Conservation (phyloP, 2,797 vertebrate genomes). For the Eremophila alpestris region DNA sequence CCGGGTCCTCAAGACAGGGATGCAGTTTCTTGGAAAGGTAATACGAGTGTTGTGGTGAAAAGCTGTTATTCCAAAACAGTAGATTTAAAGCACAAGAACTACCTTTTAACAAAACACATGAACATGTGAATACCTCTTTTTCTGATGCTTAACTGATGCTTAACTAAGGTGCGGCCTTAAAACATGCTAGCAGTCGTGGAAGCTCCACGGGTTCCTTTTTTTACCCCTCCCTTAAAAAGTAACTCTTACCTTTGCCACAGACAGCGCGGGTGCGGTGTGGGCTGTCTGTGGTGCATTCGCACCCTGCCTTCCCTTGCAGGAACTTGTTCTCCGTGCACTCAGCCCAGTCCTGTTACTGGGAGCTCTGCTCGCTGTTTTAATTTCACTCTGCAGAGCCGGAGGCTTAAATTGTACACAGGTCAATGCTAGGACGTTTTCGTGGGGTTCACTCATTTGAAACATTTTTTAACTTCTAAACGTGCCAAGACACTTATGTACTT, state of each 20-base stretch:
- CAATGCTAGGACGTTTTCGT: not conserved
- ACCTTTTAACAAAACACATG: not conserved
- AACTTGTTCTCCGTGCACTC: not conserved
- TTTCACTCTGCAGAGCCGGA: not conserved
- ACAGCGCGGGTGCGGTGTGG: not conserved
- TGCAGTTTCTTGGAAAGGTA: not conserved
- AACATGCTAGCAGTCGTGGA: not conserved
- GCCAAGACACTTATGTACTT: not conserved
- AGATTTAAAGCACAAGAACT: not conserved
- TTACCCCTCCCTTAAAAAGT: no score
- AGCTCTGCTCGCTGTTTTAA: not conserved
- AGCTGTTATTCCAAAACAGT: not conserved
- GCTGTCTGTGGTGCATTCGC: not conserved
- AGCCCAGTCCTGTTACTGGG: not conserved
- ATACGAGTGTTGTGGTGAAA: accelerated
- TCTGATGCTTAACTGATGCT: not conserved
- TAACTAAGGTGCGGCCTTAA: not conserved
- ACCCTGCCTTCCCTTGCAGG: not conserved
- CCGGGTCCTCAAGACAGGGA: no score
- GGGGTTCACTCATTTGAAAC: not conserved
- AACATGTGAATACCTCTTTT: not conserved
- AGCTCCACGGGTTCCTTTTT: not conserved
- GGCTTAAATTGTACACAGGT: not conserved
- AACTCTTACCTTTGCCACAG: not conserved
- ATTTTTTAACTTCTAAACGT: not conserved